A percentile compares a stretch with the other conserved stretches of the same genome.
Evolutionary conservation across 2,113 vertebrate species (phyloP).

Genomic region (Melanerpes aurifrons): DNA sequence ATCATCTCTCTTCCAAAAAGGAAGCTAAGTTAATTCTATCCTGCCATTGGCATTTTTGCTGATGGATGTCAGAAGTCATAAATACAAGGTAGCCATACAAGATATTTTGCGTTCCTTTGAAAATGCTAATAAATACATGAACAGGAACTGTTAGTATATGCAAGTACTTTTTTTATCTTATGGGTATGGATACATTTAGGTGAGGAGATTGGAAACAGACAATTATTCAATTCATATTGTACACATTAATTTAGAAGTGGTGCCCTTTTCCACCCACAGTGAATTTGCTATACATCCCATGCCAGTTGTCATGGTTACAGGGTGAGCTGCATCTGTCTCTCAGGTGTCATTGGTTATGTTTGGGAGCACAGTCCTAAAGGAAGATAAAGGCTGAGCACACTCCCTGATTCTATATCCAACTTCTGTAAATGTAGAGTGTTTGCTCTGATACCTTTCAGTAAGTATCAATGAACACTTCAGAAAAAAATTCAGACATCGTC

Average conservation of each 20-base stretch:
- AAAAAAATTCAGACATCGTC: background rate
- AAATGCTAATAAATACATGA: background rate
- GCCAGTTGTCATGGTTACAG: background rate
- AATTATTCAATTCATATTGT: background rate
- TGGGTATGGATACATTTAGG: background rate
- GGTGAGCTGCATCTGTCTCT: background rate
- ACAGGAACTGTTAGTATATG: background rate
- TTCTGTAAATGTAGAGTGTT: background rate
- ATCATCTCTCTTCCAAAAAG: background rate
- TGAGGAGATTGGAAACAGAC: background rate
- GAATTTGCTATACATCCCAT: background rate
- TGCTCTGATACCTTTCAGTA: background rate
- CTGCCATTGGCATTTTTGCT: constrained; percentile 1
- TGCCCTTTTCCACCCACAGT: background rate
- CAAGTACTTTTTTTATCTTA: background rate
- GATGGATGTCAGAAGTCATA: background rate
- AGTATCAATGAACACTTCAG: fast-evolving
- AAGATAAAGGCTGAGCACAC: background rate
- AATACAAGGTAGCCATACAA: background rate
- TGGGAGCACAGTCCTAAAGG: background rate
- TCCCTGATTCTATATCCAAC: background rate
- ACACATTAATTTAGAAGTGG: background rate
- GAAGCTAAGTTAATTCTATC: background rate
- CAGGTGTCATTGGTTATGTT: background rate
- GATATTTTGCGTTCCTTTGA: background rate